These are phyloP conservation scores for Drosophila multiciliata DNA, from an alignment of 2,888 invertebrate species.

Conservation along the genomic window DNA sequence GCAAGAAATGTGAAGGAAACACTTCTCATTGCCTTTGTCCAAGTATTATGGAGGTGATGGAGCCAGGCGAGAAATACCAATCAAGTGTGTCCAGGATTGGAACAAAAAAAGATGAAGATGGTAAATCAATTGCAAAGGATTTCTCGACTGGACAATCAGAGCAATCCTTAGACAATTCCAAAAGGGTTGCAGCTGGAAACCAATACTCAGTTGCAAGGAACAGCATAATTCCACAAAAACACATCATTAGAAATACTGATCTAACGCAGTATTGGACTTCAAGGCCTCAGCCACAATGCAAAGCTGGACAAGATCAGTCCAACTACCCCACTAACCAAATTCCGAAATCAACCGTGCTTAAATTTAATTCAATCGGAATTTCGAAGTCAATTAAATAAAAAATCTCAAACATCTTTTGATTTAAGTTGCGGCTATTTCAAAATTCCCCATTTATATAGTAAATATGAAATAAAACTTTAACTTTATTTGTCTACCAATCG, in stretches of 20 bases:
- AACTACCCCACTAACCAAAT: background rate
- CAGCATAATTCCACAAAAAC: background rate
- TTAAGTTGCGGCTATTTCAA: conserved; percentile 14
- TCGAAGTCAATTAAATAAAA: background rate
- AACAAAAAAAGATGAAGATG: background rate
- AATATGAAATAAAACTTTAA: conserved; percentile 21
- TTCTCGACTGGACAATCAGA: background rate
- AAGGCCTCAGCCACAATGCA: background rate
- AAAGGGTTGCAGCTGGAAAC: background rate
- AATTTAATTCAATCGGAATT: background rate
- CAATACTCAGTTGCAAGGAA: background rate
- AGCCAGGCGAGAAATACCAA: conserved; percentile 8
- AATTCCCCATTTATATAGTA: conserved; percentile 43
- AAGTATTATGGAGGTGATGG: conserved; percentile 6
- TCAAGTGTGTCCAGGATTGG: background rate
- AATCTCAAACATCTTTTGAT: conserved; percentile 16
- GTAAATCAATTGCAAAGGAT: background rate
- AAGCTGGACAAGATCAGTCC: background rate
- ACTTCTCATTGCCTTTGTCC: background rate
- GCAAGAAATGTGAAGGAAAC: background rate
- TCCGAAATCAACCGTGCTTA: background rate
- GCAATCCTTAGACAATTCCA: fast-evolving
- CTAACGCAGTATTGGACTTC: conserved; percentile 28
- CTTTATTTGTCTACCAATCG: conserved; percentile 2
- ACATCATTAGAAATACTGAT: background rate